phyloP scores from a whole-genome alignment of 37 sponge, comb jelly and placozoan genomes.

The Diacarnus erythraeanus region DNA sequence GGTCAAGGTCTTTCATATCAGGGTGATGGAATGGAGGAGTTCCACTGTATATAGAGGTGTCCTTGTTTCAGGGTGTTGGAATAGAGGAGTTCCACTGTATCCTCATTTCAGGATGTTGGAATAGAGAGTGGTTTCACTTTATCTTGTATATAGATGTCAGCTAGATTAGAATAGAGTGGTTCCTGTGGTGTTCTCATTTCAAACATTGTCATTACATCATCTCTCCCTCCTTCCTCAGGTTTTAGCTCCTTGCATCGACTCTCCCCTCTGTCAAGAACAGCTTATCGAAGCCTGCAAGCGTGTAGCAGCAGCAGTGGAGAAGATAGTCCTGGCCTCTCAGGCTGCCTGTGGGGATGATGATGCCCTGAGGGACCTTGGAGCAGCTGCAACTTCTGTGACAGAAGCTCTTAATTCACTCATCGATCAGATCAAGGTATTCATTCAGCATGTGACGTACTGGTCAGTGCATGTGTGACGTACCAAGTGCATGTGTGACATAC shows the following conservation, averaged over 20 bases:
- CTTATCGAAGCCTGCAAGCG: constrained; percentile 86
- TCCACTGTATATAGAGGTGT: too few species aligned
- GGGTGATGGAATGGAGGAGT: too few species aligned
- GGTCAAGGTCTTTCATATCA: too few species aligned
- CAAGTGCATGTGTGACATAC: neutral
- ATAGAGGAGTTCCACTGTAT: too few species aligned
- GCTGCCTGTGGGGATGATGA: constrained; percentile 91
- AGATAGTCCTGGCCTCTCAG: constrained; percentile 85
- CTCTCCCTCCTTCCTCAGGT: constrained; percentile 24
- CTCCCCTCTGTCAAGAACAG: constrained; percentile 86
- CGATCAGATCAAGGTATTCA: constrained; percentile 68
- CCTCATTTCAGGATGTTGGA: too few species aligned
- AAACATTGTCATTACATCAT: neutral
- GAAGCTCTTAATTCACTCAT: constrained; percentile 80
- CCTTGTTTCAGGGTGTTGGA: too few species aligned
- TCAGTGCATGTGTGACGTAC: too few species aligned
- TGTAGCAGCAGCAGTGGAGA: constrained; percentile 80
- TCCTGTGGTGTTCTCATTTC: too few species aligned
- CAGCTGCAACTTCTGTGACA: constrained; percentile 86
- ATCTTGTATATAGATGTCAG: too few species aligned
- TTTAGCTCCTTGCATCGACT: constrained; percentile 78
- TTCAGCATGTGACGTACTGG: too few species aligned
- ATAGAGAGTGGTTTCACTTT: too few species aligned
- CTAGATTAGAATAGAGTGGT: too few species aligned
- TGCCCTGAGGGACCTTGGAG: constrained; percentile 79